Base-by-base conservation (phyloP, 2,797 vertebrate genomes). In the Nannoperca obscura region DNA sequence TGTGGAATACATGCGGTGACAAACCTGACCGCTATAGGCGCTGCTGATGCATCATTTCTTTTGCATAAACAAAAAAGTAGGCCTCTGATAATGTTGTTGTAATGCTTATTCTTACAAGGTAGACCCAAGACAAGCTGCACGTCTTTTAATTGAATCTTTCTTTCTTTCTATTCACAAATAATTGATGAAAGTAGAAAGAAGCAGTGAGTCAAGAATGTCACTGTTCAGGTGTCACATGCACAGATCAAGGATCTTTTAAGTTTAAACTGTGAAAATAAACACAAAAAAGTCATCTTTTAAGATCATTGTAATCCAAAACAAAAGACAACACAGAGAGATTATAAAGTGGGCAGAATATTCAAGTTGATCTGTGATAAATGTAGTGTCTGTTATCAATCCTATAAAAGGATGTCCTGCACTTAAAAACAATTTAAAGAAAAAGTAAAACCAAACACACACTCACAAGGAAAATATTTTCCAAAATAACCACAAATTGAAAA, bases 21-120 rank as follows among this genome's bases (percentile, higher is more conserved):
- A 0, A 2, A 0, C 8, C 0, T 34, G 49, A 1, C 87, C 86
- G 6, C 63, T 30, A 11, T 80, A 36, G 87, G 84, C 84, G 71
- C 78, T 67, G 78, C 1, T 7, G 13, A 55, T 1, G 27, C 47
- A 0, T 15, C 12, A 1, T 0, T 12, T 30, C 30, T 7, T 0
- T 55, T 47, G 62, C 59, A 75, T 13, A 57, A 74, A 78, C 20
- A 38, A 22, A n/a, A 36, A 50, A 44, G 53, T 22, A 14, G 75
- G 53, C 6, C 64, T 69, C 20, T 14, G 4, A 44, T 13, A 20
- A 17, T 14, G 12, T 11, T 22, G 34, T 11, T 20, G 34, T 15
- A 5, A 20, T 54, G 60, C 36, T 71, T 46, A 3, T 55, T 15
- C 30, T 3, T 1, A 20, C 42, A 2, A 24, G 3, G 12, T n/a